Percentiles rank a stretch among this genome's conserved stretches.
These are phyloP conservation scores for Drosophila fulvimacula DNA, from an alignment of 2,888 invertebrate genomes.

Conservation along the genomic window DNA sequence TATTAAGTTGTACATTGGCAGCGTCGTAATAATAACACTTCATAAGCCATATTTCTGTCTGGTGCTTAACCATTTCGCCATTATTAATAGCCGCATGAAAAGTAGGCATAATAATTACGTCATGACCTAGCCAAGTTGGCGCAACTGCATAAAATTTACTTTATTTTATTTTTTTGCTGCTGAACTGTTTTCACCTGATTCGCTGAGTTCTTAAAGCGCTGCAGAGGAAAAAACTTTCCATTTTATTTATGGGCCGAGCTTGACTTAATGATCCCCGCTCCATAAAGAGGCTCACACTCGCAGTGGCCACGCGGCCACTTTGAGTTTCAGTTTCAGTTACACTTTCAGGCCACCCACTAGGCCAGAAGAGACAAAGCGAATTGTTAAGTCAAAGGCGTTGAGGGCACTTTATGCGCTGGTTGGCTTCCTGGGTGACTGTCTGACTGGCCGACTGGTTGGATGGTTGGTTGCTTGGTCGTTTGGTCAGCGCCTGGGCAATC, in stretches of 20 bases:
- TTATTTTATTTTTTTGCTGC: not conserved
- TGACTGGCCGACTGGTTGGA: constrained; percentile 19
- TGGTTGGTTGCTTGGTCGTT: constrained; percentile 5
- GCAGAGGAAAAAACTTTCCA: constrained; percentile 49
- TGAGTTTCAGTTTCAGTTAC: constrained; percentile 2
- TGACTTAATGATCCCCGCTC: constrained; percentile 80
- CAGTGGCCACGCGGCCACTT: not conserved
- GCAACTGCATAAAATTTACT: constrained; percentile 35
- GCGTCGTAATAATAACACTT: not conserved
- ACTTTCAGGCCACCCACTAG: constrained; percentile 3
- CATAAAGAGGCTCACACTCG: constrained; percentile 25
- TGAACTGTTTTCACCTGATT: constrained; percentile 38
- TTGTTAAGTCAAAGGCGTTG: constrained; percentile 81
- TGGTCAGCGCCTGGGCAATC: constrained; percentile 68
- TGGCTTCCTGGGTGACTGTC: constrained; percentile 23
- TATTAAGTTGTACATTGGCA: not conserved
- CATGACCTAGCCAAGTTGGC: constrained; percentile 1
- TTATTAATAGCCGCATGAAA: constrained; percentile 1
- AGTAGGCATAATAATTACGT: constrained; percentile 21
- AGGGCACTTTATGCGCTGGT: constrained; percentile 72
- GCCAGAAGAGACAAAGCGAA: constrained; percentile 72
- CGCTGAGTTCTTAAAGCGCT: constrained; percentile 37
- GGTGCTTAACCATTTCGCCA: not conserved
- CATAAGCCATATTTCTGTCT: not conserved
- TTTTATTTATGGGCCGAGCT: constrained; percentile 81